These are phyloP conservation scores for Apogon hyalosoma DNA, from an alignment of 2,797 vertebrate species.

Conservation along the genomic window DNA sequence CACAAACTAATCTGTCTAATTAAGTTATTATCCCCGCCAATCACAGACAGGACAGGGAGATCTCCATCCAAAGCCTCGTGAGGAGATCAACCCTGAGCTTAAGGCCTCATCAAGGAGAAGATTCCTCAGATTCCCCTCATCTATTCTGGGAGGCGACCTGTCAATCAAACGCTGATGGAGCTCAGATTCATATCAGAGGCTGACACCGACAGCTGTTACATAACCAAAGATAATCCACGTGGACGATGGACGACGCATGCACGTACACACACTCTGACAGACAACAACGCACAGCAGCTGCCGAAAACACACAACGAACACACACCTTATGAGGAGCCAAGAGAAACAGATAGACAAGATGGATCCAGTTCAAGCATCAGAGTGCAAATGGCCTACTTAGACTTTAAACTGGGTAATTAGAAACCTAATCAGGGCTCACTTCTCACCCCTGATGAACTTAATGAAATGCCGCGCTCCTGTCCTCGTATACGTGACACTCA, in stretches of 20 bases:
- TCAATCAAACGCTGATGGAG: slow-evolving; percentile 77
- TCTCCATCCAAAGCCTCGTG: slow-evolving; percentile 43
- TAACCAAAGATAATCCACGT: slow-evolving; percentile 70
- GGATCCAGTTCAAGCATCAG: slow-evolving; percentile 76
- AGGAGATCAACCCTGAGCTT: slow-evolving; percentile 57
- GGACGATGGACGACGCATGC: slow-evolving; percentile 27
- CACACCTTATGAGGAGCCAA: slow-evolving; percentile 45
- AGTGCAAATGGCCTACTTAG: slow-evolving; percentile 88
- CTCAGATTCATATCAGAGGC: slow-evolving; percentile 67
- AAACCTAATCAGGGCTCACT: slow-evolving; percentile 83
- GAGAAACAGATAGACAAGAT: slow-evolving; percentile 61
- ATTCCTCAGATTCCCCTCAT: slow-evolving; percentile 48
- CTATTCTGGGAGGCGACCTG: slow-evolving; percentile 78
- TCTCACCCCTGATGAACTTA: slow-evolving; percentile 70
- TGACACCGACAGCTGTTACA: slow-evolving; percentile 78
- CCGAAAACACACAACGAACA: slow-evolving; percentile 35
- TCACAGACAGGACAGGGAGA: slow-evolving; percentile 54
- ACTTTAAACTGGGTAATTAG: slow-evolving; percentile 87
- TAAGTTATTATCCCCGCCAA: slow-evolving; percentile 66
- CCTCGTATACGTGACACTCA: slow-evolving; percentile 36
- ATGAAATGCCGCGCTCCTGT: slow-evolving; percentile 78
- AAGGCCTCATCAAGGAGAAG: slow-evolving; percentile 73
- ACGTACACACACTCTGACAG: slow-evolving; percentile 36
- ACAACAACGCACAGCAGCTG: slow-evolving; percentile 66
- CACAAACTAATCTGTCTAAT: slow-evolving; percentile 68